Evolutionary conservation across 1,140 invertebrate species (phyloP).

Genomic region (Eumaeus atala): DNA sequence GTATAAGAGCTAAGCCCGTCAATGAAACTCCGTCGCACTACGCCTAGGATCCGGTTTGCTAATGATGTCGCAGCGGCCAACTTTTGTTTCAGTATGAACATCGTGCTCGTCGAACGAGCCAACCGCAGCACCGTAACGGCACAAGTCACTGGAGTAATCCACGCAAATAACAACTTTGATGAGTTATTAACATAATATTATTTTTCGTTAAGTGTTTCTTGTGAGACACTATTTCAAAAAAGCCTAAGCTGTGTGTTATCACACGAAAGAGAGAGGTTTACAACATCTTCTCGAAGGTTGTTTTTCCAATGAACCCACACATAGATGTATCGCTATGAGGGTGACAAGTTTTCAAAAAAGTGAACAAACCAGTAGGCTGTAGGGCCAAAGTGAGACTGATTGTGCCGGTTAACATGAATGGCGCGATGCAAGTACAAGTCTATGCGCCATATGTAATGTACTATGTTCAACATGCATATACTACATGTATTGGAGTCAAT

Average conservation of each 20-base stretch:
- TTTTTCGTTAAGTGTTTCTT: too few species aligned
- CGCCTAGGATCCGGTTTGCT: constrained; percentile 47
- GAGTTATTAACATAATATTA: too few species aligned
- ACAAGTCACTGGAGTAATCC: neutral
- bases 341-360: constrained; percentile 34
- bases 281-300: neutral
- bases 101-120: constrained; percentile 34
- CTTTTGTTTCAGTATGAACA: constrained; percentile 53
- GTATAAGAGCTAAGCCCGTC: constrained; percentile 26
- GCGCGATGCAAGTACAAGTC: constrained; percentile 28
- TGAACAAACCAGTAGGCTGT: constrained; percentile 29
- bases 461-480: too few species aligned
- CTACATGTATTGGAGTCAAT: too few species aligned
- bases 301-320: constrained; percentile 11
- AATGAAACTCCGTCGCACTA: constrained; percentile 45
- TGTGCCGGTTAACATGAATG: constrained; percentile 31
- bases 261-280: neutral
- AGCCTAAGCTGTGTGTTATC: neutral
- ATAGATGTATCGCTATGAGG: constrained; percentile 12
- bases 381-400: constrained; percentile 26
- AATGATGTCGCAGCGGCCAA: constrained; percentile 49
- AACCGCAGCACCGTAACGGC: neutral
- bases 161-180: constrained; percentile 16
- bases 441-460: neutral
- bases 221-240: neutral